Conservation (phyloP, 2,113 vertebrate genomes). For the Parotia lawesii region DNA sequence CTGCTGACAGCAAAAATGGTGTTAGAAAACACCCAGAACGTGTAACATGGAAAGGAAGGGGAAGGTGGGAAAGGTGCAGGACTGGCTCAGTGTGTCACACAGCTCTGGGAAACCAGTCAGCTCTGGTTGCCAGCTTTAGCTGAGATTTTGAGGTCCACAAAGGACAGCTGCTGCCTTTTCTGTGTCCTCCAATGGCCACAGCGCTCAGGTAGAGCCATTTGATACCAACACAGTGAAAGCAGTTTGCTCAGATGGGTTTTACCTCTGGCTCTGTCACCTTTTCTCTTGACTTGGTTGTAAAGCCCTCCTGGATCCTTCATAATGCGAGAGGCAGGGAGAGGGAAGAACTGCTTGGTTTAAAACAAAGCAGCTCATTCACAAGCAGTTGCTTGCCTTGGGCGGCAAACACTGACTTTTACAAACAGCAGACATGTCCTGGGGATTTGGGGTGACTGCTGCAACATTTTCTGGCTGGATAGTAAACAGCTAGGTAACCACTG, state of each 20-base stretch:
- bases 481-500: conserved; percentile 15
- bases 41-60: not conserved
- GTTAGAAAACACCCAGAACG: not conserved
- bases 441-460: not conserved
- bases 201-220: not conserved
- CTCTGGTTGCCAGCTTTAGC: not conserved
- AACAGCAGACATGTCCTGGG: not conserved
- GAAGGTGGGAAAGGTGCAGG: not conserved
- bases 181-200: not conserved
- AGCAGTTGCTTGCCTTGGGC: not conserved
- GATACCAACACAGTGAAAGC: not conserved
- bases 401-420: not conserved
- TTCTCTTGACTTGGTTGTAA: not conserved
- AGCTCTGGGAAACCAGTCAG: not conserved
- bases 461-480: not conserved
- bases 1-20: not conserved
- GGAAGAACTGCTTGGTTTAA: not conserved
- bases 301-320: not conserved
- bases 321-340: not conserved
- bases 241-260: not conserved
- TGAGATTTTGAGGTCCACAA: not conserved
- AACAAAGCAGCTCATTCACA: not conserved
- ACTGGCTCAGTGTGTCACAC: not conserved
- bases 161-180: not conserved
- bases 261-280: not conserved